Conservation (phyloP, 1,140 invertebrate genomes). For the Rhysida immarginata region DNA sequence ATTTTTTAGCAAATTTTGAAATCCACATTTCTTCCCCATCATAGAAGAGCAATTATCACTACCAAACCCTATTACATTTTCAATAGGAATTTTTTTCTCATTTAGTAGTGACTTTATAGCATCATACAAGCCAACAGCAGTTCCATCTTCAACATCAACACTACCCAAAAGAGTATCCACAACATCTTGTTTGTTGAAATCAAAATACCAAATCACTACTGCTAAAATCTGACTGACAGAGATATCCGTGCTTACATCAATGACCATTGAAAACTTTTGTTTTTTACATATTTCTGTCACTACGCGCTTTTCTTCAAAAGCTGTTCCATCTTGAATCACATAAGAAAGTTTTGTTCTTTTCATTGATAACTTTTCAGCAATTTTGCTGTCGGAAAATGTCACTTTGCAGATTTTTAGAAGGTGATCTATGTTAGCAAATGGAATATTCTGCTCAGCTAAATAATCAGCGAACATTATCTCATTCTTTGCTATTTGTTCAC, state of each 20-base stretch:
- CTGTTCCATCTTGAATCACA: conserved; percentile 10
- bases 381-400: conserved; percentile 6
- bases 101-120: background rate
- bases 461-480: conserved; percentile 8
- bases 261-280: conserved; percentile 8
- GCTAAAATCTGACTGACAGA: background rate
- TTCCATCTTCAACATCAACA: background rate
- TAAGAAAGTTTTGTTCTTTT: conserved; percentile 10
- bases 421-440: conserved; percentile 8
- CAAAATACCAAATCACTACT: background rate
- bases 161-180: background rate
- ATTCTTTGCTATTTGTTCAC: conserved; percentile 8
- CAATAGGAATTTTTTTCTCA: background rate
- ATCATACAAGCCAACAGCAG: background rate
- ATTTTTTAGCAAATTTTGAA: conserved; percentile 1
- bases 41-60: conserved; percentile 3
- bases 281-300: conserved; percentile 4
- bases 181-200: background rate
- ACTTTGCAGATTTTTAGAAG: conserved; percentile 2
- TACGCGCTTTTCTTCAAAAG: conserved; percentile 7
- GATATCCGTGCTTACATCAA: background rate
- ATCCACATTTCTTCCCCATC: conserved; percentile 1
- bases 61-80: background rate
- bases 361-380: conserved; percentile 7
- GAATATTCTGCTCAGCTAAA: conserved; percentile 9